These are phyloP conservation scores for Nymphicus hollandicus DNA, from an alignment of 2,113 vertebrate species.

Conservation along the genomic window DNA sequence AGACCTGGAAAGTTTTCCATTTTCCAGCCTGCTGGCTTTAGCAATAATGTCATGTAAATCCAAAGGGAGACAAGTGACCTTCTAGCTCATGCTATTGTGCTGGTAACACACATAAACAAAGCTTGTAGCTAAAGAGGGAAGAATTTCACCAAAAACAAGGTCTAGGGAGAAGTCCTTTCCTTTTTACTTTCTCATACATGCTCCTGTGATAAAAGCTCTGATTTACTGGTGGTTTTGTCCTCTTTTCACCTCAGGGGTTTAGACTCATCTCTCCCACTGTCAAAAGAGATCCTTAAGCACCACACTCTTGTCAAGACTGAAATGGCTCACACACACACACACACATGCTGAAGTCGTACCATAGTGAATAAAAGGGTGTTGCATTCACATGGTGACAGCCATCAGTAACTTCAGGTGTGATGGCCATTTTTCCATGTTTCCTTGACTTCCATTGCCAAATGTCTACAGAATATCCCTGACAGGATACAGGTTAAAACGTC, in stretches of 20 bases:
- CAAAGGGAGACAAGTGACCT: conserved; percentile 57
- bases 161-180: background rate
- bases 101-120: conserved; percentile 54
- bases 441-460: background rate
- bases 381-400: background rate
- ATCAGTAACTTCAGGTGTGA: background rate
- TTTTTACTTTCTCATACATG: background rate
- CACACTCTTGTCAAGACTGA: background rate
- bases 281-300: background rate
- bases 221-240: background rate
- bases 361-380: background rate
- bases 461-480: background rate
- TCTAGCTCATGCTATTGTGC: conserved; percentile 35
- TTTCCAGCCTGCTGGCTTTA: conserved; percentile 53
- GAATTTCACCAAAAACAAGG: background rate
- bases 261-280: background rate
- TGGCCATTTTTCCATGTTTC: background rate
- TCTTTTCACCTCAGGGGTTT: background rate
- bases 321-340: background rate
- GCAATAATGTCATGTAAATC: conserved; percentile 43
- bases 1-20: conserved; percentile 37
- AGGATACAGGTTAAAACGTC: background rate
- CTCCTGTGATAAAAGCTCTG: background rate
- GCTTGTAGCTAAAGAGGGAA: background rate
- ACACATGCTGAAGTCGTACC: background rate